Evolutionary conservation across 1,140 invertebrate species (phyloP).

Genomic region (Drosophila tani): DNA sequence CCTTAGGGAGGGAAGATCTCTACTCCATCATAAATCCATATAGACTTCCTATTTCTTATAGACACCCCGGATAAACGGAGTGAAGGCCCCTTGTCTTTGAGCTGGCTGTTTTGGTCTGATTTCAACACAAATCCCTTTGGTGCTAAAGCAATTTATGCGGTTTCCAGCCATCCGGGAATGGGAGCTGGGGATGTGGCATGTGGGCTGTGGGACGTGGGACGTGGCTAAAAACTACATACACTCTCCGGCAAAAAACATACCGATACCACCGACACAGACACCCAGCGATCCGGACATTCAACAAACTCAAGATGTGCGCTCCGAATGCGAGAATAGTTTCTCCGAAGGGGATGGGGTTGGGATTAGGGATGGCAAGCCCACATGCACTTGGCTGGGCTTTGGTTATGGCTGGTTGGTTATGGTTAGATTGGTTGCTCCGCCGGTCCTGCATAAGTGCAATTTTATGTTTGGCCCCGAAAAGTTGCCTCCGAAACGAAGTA

Average conservation of each 20-base stretch:
- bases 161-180: constrained; percentile 49
- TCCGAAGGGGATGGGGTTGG: constrained; percentile 2
- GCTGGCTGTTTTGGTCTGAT: constrained; percentile 72
- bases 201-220: not conserved
- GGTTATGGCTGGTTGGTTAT: constrained; percentile 69
- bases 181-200: not conserved
- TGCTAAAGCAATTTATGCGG: constrained; percentile 83
- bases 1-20: constrained; percentile 23
- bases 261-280: constrained; percentile 21
- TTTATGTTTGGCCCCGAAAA: constrained; percentile 72
- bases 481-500: constrained; percentile 42
- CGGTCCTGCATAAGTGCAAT: constrained; percentile 74
- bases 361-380: constrained; percentile 30
- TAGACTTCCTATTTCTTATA: constrained; percentile 21
- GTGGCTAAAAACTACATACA: constrained; percentile 31
- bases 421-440: constrained; percentile 59
- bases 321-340: constrained; percentile 48
- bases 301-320: constrained; percentile 49
- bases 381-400: constrained; percentile 69
- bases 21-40: constrained; percentile 23
- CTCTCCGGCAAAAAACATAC: constrained; percentile 19
- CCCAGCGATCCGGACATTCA: constrained; percentile 17
- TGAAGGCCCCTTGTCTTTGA: constrained; percentile 59
- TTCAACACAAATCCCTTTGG: constrained; percentile 81
- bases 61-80: constrained; percentile 20